Evolutionary conservation across 2,797 vertebrate species (phyloP).

Genomic region (Falco peregrinus): DNA sequence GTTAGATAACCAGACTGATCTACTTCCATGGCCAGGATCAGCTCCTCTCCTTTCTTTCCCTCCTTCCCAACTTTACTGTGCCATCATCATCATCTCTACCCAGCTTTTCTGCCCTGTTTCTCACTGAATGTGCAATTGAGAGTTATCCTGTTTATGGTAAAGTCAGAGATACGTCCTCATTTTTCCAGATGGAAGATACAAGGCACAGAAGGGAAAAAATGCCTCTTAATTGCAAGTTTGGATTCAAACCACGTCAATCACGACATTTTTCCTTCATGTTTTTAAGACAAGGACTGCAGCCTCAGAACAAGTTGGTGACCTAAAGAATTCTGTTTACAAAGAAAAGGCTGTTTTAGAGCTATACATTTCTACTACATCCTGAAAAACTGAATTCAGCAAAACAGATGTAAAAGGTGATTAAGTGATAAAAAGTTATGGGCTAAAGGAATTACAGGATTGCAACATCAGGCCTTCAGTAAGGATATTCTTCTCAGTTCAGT

Average conservation of each 20-base stretch:
- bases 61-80: not conserved
- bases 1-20: not conserved
- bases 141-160: not conserved
- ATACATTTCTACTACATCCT: not conserved
- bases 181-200: not conserved
- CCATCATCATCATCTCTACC: not conserved
- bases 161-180: not conserved
- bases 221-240: not conserved
- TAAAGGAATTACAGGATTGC: constrained; percentile 11
- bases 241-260: not conserved
- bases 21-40: not conserved
- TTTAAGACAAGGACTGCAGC: not conserved
- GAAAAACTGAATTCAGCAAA: constrained; percentile 33
- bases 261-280: not conserved
- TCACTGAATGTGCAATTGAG: not conserved
- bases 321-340: not conserved
- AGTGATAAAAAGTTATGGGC: constrained; percentile 19
- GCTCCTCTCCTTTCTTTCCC: not conserved
- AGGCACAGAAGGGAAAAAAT: not conserved
- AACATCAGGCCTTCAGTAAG: not conserved
- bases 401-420: constrained; percentile 1
- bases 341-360: not conserved
- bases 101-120: not conserved
- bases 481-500: not conserved
- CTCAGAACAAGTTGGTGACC: constrained; percentile 14